phyloP scores from a whole-genome alignment of 2,113 vertebrate genomes.

The Tenrec ecaudatus region DNA sequence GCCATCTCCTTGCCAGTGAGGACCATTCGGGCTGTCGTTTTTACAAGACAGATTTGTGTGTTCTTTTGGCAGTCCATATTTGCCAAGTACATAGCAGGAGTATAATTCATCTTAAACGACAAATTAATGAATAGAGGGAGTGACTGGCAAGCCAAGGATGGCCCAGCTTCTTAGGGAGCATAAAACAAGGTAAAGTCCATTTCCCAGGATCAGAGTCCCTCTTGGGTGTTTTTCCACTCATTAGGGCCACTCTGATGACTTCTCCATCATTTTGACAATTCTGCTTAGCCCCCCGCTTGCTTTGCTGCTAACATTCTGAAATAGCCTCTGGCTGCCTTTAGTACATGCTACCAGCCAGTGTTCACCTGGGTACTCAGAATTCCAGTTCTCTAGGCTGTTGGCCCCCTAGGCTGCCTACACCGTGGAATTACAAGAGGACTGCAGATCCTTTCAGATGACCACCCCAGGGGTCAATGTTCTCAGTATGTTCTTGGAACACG shows the following conservation, averaged over 20 bases:
- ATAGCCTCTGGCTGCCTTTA: neutral
- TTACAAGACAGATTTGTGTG: too few species aligned
- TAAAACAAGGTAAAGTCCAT: neutral
- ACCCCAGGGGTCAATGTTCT: neutral
- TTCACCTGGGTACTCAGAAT: neutral
- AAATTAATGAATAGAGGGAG: neutral
- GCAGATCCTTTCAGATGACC: neutral
- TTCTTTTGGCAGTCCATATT: too few species aligned
- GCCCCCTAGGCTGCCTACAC: neutral
- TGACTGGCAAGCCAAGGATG: neutral
- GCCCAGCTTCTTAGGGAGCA: neutral
- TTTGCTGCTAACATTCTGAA: neutral
- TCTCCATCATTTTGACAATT: too few species aligned
- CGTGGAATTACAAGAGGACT: neutral
- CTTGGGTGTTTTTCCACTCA: conserved; percentile 1
- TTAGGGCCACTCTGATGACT: neutral
- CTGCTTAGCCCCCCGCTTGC: too few species aligned
- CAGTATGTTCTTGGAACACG: neutral
- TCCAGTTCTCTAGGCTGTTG: neutral
- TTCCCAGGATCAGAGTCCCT: neutral
- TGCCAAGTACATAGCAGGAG: neutral
- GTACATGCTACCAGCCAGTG: neutral
- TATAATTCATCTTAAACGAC: neutral
- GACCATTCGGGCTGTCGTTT: too few species aligned
- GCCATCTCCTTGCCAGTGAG: too few species aligned